Conservation (phyloP, 30 jellyfish, hydroid and myxozoan genomes). For the Aurelia coerulea region DNA sequence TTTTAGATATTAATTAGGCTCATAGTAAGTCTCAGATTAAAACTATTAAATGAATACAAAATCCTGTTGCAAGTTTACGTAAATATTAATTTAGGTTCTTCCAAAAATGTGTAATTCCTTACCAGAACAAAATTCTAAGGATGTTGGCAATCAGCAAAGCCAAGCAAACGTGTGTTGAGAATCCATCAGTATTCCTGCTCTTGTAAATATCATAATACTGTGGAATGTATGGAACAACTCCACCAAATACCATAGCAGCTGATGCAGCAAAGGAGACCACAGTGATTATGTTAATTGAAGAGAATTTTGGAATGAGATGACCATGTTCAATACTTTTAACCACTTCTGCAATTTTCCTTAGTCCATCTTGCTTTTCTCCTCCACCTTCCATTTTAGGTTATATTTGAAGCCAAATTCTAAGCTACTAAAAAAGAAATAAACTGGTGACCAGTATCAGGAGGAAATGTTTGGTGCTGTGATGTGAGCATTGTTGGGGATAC, state of each 20-base stretch:
- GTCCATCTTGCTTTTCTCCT: conserved; percentile 1
- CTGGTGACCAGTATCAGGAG: no score
- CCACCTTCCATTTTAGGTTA: background rate
- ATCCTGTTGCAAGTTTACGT: no score
- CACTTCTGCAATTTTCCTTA: conserved; percentile 65
- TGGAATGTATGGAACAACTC: conserved; percentile 97
- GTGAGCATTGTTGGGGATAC: no score
- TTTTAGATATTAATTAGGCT: no score
- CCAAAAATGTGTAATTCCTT: background rate
- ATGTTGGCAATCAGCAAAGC: conserved; percentile 91
- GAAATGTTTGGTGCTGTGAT: no score
- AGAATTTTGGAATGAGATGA: conserved; percentile 76
- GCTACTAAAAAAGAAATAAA: no score
- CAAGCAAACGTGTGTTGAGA: conserved; percentile 93
- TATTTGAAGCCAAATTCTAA: no score
- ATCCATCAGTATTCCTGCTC: conserved; percentile 80
- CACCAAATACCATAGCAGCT: conserved; percentile 98
- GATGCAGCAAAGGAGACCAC: conserved; percentile 95
- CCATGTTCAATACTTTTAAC: conserved; percentile 62
- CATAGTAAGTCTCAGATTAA: no score
- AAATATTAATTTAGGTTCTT: no score
- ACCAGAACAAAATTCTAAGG: conserved; percentile 92
- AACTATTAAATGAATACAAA: no score
- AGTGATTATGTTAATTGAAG: conserved; percentile 76
- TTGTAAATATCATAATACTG: conserved; percentile 87